Base-by-base conservation (phyloP, 2,113 vertebrate genomes). In the Macquaria australasica region DNA sequence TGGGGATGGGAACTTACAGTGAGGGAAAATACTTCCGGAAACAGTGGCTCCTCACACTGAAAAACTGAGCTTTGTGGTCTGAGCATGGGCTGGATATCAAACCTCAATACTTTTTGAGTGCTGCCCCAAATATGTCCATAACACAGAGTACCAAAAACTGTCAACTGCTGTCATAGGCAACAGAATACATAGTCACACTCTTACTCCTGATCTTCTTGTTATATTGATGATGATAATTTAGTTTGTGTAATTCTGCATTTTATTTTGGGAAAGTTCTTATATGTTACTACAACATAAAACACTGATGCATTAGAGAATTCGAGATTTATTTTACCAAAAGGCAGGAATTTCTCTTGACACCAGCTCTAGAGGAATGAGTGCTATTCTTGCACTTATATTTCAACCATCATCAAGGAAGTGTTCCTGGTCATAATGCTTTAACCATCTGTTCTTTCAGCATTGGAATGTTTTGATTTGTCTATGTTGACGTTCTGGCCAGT, bases 41-140 rank as follows among this genome's bases (percentile, higher is more conserved):
- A 43, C 45, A 10, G 41, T 41, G 12, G 53, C 53, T 55, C 51
- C 7, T 55, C 51, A 55, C 8, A 55, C 20, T 12, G 43, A 45
- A 45, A 45, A 45, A 12, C 39, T 51, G 18, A 51, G 51, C 23
- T 55, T 23, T 18, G 50, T 48, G 45, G 15, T 48, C 15, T 48
- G 3, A 48, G 3, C 15, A 16, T 48, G 0, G 12, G 14, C 59
- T 62, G 59, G 28, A 18, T 63, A 63, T 63, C 45, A 63, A 76
- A 63, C 31, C 8, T 62, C 11, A 18, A n/a, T 7, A 6, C 20
- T 50, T 62, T 45, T 8, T 77, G 2, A 41, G 14, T 64, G 43
- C 60, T 55, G n/a, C 18, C 23, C 74, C n/a, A 28, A 66, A 77
- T 77, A 43, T 31, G 23, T 67, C 60, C 59, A 59, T 8, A 43